phyloP scores from a whole-genome alignment of 2,113 vertebrate species.

The Piprites chloris region DNA sequence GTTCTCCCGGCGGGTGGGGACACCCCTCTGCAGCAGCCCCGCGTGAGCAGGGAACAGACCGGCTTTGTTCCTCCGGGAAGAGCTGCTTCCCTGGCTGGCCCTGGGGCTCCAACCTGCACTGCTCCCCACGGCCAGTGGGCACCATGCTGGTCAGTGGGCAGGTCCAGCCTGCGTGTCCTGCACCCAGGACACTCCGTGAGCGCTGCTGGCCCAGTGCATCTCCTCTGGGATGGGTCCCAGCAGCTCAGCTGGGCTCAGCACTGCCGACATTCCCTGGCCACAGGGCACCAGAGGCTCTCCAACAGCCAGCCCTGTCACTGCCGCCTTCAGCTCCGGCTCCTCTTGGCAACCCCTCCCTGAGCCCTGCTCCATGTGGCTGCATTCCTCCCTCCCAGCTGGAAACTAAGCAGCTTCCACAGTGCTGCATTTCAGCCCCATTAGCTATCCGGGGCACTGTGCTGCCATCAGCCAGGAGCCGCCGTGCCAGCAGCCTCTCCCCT shows the following conservation, averaged over 20 bases:
- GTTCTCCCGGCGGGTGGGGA: not conserved
- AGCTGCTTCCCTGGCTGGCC: not conserved
- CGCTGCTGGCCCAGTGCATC: not conserved
- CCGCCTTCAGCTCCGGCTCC: not conserved
- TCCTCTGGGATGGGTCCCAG: not conserved
- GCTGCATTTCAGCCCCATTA: not conserved
- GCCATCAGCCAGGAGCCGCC: fast-evolving
- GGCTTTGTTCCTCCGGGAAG: not conserved
- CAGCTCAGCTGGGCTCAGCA: not conserved
- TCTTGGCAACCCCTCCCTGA: not conserved
- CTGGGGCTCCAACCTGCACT: fast-evolving
- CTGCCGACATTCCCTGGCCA: not conserved
- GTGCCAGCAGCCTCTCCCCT: not conserved
- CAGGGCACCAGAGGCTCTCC: fast-evolving
- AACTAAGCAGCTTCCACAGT: not conserved
- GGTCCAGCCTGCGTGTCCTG: not conserved
- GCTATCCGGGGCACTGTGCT: not conserved
- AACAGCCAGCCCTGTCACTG: not conserved
- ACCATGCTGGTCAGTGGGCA: not conserved
- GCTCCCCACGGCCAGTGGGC: not conserved
- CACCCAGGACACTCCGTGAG: fast-evolving
- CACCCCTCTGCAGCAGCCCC: not conserved
- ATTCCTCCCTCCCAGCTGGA: not conserved
- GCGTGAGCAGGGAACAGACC: not conserved
- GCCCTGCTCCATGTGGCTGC: not conserved